A percentile compares a stretch with the other conserved stretches of the same genome.
Conservation (phyloP, 2,888 invertebrate genomes). For the Sinelater perroti region DNA sequence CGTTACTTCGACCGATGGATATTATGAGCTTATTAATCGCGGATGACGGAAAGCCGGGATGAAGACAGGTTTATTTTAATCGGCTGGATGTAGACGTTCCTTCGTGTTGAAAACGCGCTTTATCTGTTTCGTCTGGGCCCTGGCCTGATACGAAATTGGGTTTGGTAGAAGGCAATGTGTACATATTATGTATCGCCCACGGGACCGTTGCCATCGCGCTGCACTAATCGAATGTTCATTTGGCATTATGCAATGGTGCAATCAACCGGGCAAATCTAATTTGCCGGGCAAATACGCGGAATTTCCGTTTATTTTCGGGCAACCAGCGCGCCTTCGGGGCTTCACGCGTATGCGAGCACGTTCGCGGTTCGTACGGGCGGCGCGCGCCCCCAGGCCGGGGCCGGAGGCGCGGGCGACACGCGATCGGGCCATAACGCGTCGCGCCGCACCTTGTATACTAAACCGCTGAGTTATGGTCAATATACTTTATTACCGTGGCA, state of each 20-base stretch:
- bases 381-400: constrained; percentile 26
- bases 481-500: constrained; percentile 48
- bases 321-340: constrained; percentile 13
- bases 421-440: constrained; percentile 49
- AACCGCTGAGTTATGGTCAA: constrained; percentile 51
- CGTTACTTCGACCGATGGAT: constrained; percentile 11
- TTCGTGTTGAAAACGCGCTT: constrained; percentile 10
- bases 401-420: constrained; percentile 42
- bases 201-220: constrained; percentile 25
- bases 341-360: constrained; percentile 11
- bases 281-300: constrained; percentile 18
- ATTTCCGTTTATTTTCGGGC: constrained; percentile 23
- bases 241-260: constrained; percentile 25
- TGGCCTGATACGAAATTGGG: neutral
- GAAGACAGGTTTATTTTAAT: no score
- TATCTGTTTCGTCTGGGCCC: neutral
- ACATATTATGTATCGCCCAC: constrained; percentile 18
- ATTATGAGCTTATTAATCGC: constrained; percentile 18
- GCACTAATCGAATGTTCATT: constrained; percentile 35
- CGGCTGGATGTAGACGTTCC: no score
- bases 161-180: constrained; percentile 23
- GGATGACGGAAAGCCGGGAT: no score
- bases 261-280: constrained; percentile 30
- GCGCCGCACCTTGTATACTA: constrained; percentile 47
- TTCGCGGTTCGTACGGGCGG: constrained; percentile 24